phyloP scores from a whole-genome alignment of 2,113 vertebrate genomes.

The Eubucco bourcierii region DNA sequence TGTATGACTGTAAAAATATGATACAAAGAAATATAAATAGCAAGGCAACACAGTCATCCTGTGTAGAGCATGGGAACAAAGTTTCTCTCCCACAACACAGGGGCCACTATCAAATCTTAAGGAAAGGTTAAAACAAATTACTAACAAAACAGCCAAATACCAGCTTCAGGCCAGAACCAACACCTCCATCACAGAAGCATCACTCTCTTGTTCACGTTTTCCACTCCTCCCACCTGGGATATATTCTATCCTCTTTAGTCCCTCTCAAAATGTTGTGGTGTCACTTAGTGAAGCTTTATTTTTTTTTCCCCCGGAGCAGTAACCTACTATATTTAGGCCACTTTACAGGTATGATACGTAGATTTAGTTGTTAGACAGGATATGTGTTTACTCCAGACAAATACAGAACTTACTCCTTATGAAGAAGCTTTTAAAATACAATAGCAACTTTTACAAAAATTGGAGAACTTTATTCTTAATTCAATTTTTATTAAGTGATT shows the following conservation, averaged over 20 bases:
- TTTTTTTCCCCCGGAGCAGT: neutral
- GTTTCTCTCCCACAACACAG: neutral
- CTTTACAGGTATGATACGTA: neutral
- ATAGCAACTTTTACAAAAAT: neutral
- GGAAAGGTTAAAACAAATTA: neutral
- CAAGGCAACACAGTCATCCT: neutral
- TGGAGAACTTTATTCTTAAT: neutral
- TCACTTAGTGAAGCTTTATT: neutral
- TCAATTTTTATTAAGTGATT: neutral
- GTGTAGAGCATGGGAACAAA: neutral
- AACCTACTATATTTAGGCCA: neutral
- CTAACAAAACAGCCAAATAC: neutral
- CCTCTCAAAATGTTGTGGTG: neutral
- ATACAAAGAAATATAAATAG: constrained; percentile 1
- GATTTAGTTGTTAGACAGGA: neutral
- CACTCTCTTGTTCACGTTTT: neutral
- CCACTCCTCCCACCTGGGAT: neutral
- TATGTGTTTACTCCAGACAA: neutral
- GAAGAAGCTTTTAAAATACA: neutral
- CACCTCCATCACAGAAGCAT: neutral
- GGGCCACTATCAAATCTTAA: neutral
- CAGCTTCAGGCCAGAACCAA: neutral
- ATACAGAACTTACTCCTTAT: neutral
- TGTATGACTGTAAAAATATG: neutral
- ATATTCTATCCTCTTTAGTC: neutral